Percentiles rank a stretch among this genome's conserved stretches.
These are phyloP conservation scores for Lepeophtheirus nordmannii DNA, from an alignment of 2,888 invertebrate species.

Conservation along the genomic window DNA sequence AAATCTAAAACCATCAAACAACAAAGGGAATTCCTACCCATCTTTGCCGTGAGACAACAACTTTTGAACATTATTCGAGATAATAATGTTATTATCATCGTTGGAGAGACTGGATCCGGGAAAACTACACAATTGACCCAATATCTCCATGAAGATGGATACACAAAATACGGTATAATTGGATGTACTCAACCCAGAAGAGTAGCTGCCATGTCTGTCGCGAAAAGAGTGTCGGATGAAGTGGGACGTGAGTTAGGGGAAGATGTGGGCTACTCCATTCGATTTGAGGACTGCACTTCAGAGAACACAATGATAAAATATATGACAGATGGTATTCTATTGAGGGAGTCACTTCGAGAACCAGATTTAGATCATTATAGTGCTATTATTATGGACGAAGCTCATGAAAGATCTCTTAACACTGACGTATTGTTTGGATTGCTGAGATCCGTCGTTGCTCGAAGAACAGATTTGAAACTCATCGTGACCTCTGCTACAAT, in stretches of 20 bases:
- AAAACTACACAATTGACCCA: conserved; percentile 97
- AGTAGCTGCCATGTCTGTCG: conserved; percentile 98
- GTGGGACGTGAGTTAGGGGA: conserved; percentile 76
- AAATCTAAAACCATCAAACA: conserved; percentile 64
- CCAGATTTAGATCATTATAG: conserved; percentile 93
- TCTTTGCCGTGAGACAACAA: conserved; percentile 86
- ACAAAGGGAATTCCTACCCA: conserved; percentile 72
- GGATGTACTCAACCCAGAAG: conserved; percentile 95
- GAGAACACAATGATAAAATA: conserved; percentile 86
- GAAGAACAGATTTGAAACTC: conserved; percentile 74
- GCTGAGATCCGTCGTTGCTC: conserved; percentile 75
- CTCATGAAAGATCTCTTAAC: conserved; percentile 91
- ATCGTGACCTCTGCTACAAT: conserved; percentile 99
- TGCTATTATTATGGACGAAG: conserved; percentile 93
- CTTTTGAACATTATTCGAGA: conserved; percentile 75
- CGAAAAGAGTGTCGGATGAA: conserved; percentile 95
- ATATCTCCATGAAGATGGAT: conserved; percentile 89
- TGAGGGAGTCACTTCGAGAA: conserved; percentile 87
- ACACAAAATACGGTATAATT: conserved; percentile 71
- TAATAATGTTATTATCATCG: conserved; percentile 86
- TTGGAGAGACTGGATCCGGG: conserved; percentile 85
- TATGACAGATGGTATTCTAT: conserved; percentile 97
- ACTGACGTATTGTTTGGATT: conserved; percentile 96
- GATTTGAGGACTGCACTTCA: conserved; percentile 97
- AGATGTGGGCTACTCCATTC: conserved; percentile 95